Conservation (phyloP, 2,888 invertebrate species). For the Dexiosoma caninum region DNA sequence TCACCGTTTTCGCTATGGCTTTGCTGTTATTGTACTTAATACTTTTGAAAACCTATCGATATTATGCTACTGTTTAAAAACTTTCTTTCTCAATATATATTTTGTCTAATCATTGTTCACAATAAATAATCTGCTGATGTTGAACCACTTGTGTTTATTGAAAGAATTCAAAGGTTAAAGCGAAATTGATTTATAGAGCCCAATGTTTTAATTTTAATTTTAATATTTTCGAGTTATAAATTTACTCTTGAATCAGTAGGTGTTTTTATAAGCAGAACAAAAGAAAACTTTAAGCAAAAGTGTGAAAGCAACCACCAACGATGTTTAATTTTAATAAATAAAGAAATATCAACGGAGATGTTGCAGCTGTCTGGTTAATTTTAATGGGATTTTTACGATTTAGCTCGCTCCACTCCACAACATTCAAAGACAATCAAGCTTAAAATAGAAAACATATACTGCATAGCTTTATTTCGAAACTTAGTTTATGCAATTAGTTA, state of each 20-base stretch:
- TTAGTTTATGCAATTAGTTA: too few species aligned
- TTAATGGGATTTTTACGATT: not conserved
- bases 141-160: not conserved
- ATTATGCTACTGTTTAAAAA: conserved; percentile 50
- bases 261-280: conserved; percentile 17
- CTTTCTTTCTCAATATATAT: not conserved
- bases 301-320: conserved; percentile 42
- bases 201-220: not conserved
- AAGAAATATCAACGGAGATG: conserved; percentile 2
- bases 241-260: conserved; percentile 43
- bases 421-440: not conserved
- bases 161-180: conserved; percentile 22
- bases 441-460: too few species aligned
- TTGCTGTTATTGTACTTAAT: not conserved
- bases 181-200: conserved; percentile 5
- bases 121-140: not conserved
- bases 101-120: conserved; percentile 12
- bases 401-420: not conserved
- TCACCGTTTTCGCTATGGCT: conserved; percentile 41
- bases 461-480: too few species aligned
- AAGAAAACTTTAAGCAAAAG: not conserved
- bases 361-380: not conserved
- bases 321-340: not conserved
- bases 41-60: conserved; percentile 30
- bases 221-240: conserved; percentile 25